Evolutionary conservation across 2,888 invertebrate species (phyloP).

Genomic region (Drosophila nigricruria): DNA sequence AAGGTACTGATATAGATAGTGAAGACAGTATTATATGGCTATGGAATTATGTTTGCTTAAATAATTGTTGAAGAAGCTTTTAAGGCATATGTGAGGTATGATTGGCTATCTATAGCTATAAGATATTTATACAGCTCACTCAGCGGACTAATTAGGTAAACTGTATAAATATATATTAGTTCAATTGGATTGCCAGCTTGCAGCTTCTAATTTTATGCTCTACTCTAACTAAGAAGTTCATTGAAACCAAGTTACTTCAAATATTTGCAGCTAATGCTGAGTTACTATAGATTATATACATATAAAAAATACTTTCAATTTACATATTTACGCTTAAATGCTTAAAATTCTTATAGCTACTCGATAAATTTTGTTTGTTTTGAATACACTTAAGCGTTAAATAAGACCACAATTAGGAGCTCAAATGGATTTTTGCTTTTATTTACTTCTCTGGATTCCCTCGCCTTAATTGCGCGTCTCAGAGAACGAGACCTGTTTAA

Average conservation of each 20-base stretch:
- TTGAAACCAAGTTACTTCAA: background rate
- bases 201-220: background rate
- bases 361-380: constrained; percentile 8
- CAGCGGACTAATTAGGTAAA: too few species aligned
- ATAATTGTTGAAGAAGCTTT: too few species aligned
- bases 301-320: background rate
- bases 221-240: background rate
- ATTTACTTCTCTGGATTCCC: constrained; percentile 15
- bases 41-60: background rate
- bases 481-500: constrained; percentile 59
- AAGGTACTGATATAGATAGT: background rate
- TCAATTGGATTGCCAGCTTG: background rate
- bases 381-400: background rate
- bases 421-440: constrained; percentile 2
- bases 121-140: too few species aligned
- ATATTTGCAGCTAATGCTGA: background rate
- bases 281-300: background rate
- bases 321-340: constrained; percentile 5
- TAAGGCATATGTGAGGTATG: too few species aligned
- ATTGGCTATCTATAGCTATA: too few species aligned
- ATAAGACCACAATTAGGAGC: constrained; percentile 14
- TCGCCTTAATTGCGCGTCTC: constrained; percentile 48
- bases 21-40: background rate
- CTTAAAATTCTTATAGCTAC: constrained; percentile 4
- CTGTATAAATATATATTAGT: too few species aligned